Conservation (phyloP, 53 echinoderm and acorn worm genomes). For the Luidia sarsii region DNA sequence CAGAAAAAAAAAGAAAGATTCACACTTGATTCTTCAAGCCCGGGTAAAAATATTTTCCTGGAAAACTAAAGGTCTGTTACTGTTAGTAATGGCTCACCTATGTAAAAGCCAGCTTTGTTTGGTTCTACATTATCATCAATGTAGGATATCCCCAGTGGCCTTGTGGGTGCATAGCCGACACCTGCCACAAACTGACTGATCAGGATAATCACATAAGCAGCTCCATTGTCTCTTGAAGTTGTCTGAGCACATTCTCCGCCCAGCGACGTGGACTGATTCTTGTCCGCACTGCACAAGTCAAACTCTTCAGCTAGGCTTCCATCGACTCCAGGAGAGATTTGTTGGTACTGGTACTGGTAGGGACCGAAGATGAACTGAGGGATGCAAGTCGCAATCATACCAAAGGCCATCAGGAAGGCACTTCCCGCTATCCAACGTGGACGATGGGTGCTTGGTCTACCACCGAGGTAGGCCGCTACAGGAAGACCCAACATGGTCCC, state of each 20-base stretch:
- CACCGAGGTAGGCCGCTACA: conserved; percentile 65
- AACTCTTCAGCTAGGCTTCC: neutral
- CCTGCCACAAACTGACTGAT: conserved; percentile 62
- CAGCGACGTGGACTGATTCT: neutral
- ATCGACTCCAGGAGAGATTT: neutral
- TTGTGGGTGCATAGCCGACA: conserved; percentile 62
- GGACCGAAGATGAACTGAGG: conserved; percentile 66
- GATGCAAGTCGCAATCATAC: conserved; percentile 52
- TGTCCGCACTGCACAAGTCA: neutral
- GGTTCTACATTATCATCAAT: conserved; percentile 68
- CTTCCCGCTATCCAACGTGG: conserved; percentile 65
- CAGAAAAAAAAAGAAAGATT: no score
- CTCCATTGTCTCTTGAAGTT: neutral
- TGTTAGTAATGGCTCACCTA: conserved; percentile 65
- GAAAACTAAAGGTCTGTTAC: no score
- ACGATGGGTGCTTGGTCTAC: conserved; percentile 53
- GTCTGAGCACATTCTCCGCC: neutral
- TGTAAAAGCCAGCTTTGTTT: conserved; percentile 58
- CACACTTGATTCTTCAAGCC: no score
- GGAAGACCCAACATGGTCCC: conserved; percentile 57
- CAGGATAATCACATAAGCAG: conserved; percentile 60
- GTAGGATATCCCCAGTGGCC: conserved; percentile 69
- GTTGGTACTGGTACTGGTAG: conserved; percentile 32
- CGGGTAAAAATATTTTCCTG: no score
- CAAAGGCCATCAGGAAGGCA: conserved; percentile 55